A percentile compares a stretch with the other conserved stretches of the same genome.
Evolutionary conservation across 1,140 invertebrate genomes (phyloP).

Genomic region (Cecropterus lyciades): DNA sequence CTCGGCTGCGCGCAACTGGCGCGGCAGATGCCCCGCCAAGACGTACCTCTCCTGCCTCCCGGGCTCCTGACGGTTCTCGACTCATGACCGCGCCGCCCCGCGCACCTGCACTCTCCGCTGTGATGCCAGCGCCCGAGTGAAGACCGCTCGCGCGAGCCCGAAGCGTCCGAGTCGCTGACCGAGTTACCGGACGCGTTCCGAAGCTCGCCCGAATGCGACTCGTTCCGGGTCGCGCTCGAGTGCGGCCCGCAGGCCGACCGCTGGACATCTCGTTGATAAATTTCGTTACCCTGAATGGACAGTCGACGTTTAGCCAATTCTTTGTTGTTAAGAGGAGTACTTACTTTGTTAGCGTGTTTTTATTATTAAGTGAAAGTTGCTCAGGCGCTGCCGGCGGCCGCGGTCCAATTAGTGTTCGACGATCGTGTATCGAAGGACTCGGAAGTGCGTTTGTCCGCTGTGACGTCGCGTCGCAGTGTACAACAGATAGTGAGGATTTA

Average conservation of each 20-base stretch:
- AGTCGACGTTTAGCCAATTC: slow-evolving; percentile 73
- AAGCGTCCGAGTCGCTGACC: slow-evolving; percentile 63
- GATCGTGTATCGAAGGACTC: slow-evolving; percentile 65
- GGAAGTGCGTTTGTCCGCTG: slow-evolving; percentile 49
- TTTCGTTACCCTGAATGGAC: slow-evolving; percentile 65
- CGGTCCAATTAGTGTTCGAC: slow-evolving; percentile 75
- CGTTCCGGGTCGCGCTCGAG: slow-evolving; percentile 49
- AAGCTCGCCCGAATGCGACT: slow-evolving; percentile 44
- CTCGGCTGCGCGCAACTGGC: slow-evolving; percentile 76
- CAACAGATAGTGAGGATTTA: slow-evolving; percentile 57
- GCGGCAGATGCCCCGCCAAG: slow-evolving; percentile 71
- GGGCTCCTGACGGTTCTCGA: slow-evolving; percentile 75
- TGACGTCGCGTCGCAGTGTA: slow-evolving; percentile 50
- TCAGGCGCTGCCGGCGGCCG: slow-evolving; percentile 74
- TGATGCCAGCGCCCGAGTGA: slow-evolving; percentile 67
- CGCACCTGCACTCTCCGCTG: slow-evolving; percentile 68
- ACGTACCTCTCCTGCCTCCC: slow-evolving; percentile 68
- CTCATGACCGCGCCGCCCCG: slow-evolving; percentile 76
- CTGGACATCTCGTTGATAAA: slow-evolving; percentile 51
- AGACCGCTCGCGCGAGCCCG: slow-evolving; percentile 54
- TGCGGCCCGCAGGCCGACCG: slow-evolving; percentile 43
- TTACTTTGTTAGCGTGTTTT: slow-evolving; percentile 80
- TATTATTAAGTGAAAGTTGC: slow-evolving; percentile 83
- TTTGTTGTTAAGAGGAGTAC: slow-evolving; percentile 78
- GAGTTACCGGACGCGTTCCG: slow-evolving; percentile 54